Percentiles rank a stretch among this genome's conserved stretches.
Conservation (phyloP, 2,113 vertebrate genomes). For the Opisthocomus hoazin region DNA sequence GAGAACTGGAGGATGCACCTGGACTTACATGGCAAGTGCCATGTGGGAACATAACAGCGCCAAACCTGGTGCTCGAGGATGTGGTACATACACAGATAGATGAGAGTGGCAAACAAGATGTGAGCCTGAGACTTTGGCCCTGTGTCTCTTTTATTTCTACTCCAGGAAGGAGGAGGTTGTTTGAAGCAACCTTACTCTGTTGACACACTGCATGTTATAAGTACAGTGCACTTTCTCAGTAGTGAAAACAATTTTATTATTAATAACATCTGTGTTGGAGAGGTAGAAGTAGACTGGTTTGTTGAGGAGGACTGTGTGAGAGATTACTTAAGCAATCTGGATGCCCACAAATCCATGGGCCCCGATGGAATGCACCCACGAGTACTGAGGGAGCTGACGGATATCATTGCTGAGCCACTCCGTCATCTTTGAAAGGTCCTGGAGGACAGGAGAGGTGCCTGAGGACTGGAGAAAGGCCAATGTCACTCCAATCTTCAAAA, state of each 20-base stretch:
- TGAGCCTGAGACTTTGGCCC: neutral
- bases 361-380: too few species aligned
- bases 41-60: neutral
- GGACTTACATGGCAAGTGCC: neutral
- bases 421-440: too few species aligned
- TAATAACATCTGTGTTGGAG: neutral
- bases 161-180: neutral
- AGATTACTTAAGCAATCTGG: too few species aligned
- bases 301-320: too few species aligned
- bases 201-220: neutral
- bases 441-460: too few species aligned
- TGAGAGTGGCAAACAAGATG: neutral
- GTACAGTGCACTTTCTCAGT: neutral
- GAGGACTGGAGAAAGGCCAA: too few species aligned
- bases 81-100: neutral
- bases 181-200: neutral
- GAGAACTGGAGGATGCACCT: neutral
- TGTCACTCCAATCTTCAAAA: too few species aligned
- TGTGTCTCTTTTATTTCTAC: neutral
- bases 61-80: neutral
- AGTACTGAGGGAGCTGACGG: too few species aligned
- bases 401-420: too few species aligned
- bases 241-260: neutral
- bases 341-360: too few species aligned
- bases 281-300: neutral